Evolutionary conservation across 2,888 invertebrate genomes (phyloP), one percentile per base, ranked within the genome.

Genomic region (Nemoura dubitans): DNA sequence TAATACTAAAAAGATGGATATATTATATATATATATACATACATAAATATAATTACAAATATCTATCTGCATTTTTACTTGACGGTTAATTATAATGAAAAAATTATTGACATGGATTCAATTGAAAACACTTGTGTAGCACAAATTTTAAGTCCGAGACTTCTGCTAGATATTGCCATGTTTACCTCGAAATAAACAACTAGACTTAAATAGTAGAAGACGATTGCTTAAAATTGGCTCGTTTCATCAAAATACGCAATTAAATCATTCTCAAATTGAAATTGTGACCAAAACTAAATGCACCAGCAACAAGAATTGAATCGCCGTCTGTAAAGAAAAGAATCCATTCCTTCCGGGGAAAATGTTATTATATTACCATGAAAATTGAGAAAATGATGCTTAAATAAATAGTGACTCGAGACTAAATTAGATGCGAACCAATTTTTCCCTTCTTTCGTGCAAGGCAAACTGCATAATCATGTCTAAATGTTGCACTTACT

Each of bases 51-150:
- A 59, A 59, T 59, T 59, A 59, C 14, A 59, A 59, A 59, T 36
- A 80, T 81, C 30, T 81, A 29, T 30, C 81, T 81, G 81, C 81
- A 81, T 81, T 81, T 81, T 78, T 78, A 78, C 28, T 78, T 78
- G 27, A 78, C n/a, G 78, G 78, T 78, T 78, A 78, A 78, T 78
- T 78, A 26, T 78, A 59, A 59, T 21, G 59, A 59, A 59, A 7
- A 59, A 59, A 21, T 59, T 59, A 59, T 14, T 21, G 59, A 59
- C 14, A 59, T 21, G 59, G 21, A 59, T 59, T 59, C 59, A 59
- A 59, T 59, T 59, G 16, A 7, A 59, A 59, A 59, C 59, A 59
- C 59, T 16, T 21, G 2, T 21, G 59, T 59, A 59, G 59, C 59
- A 59, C 59, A 59, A 59, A 59, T 59, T 59, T 59, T 59, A 59